Evolutionary conservation across 2,797 vertebrate genomes (phyloP).

Genomic region (Austrolebias charrua): DNA sequence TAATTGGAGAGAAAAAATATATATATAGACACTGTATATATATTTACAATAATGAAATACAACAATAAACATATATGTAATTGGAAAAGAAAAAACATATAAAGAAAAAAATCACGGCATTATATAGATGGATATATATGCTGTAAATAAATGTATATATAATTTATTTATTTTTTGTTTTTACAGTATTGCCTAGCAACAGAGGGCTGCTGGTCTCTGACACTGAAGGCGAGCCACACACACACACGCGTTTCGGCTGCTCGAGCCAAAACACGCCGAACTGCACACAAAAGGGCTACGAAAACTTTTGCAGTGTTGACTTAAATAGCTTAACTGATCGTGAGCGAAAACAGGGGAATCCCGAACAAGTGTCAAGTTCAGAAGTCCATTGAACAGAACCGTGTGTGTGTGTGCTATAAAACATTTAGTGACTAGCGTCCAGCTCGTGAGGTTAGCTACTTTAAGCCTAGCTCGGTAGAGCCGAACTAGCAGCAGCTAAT

Average conservation of each 20-base stretch:
- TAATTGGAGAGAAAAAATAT: no score
- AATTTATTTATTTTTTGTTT: no score
- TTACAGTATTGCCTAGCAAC: slow-evolving; percentile 74
- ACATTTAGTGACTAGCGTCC: neutral
- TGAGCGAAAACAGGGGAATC: neutral
- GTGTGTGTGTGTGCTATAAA: no score
- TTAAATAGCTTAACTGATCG: no score
- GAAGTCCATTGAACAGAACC: neutral
- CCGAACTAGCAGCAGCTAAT: slow-evolving; percentile 34
- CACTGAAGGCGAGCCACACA: slow-evolving; percentile 31
- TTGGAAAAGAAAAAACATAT: no score
- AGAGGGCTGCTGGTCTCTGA: slow-evolving; percentile 47
- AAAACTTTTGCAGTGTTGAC: slow-evolving; percentile 49
- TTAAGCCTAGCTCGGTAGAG: slow-evolving; percentile 53
- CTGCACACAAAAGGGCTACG: neutral
- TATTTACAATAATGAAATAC: no score
- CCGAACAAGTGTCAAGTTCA: slow-evolving; percentile 50
- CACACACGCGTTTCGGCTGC: no score
- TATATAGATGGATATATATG: no score
- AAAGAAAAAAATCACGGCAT: no score
- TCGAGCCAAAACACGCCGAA: neutral
- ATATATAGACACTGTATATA: no score
- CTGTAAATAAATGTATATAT: neutral
- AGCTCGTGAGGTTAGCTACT: slow-evolving; percentile 26
- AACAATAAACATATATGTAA: no score